phyloP scores from a whole-genome alignment of 2,113 vertebrate species.

The Holacanthus passer region DNA sequence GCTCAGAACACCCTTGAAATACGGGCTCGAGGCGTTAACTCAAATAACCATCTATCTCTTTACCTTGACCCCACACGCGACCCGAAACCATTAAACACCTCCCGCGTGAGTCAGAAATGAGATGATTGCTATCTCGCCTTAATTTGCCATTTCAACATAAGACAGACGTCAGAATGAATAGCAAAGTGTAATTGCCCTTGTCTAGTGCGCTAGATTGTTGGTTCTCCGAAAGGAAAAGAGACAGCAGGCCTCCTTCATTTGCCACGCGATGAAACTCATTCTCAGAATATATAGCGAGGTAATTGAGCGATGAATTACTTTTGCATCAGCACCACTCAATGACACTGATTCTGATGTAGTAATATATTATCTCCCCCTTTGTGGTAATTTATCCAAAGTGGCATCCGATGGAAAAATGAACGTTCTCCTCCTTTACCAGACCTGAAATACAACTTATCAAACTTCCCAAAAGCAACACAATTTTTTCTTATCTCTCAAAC shows the following conservation, averaged over 20 bases:
- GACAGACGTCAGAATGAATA: slow-evolving; percentile 46
- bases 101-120: slow-evolving; percentile 41
- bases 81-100: slow-evolving; percentile 45
- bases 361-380: slow-evolving; percentile 68
- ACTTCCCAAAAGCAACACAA: neutral
- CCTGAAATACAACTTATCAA: slow-evolving; percentile 26
- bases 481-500: neutral
- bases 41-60: slow-evolving; percentile 44
- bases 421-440: slow-evolving; percentile 19
- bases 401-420: slow-evolving; percentile 48
- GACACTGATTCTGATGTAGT: slow-evolving; percentile 74
- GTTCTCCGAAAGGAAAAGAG: slow-evolving; percentile 49
- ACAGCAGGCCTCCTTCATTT: slow-evolving; percentile 68
- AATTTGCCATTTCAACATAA: slow-evolving; percentile 60
- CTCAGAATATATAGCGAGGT: slow-evolving; percentile 63
- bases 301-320: slow-evolving; percentile 80
- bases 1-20: slow-evolving; percentile 36
- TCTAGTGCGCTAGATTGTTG: slow-evolving; percentile 60
- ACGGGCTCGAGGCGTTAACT: slow-evolving; percentile 5
- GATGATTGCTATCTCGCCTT: slow-evolving; percentile 54
- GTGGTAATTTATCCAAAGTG: slow-evolving; percentile 64
- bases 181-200: slow-evolving; percentile 66
- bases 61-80: slow-evolving; percentile 39
- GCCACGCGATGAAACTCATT: slow-evolving; percentile 67
- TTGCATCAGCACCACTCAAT: slow-evolving; percentile 71